Percentiles rank a stretch among this genome's conserved stretches.
Conservation (phyloP, 2,797 vertebrate species). For the Knipowitschia caucasica region DNA sequence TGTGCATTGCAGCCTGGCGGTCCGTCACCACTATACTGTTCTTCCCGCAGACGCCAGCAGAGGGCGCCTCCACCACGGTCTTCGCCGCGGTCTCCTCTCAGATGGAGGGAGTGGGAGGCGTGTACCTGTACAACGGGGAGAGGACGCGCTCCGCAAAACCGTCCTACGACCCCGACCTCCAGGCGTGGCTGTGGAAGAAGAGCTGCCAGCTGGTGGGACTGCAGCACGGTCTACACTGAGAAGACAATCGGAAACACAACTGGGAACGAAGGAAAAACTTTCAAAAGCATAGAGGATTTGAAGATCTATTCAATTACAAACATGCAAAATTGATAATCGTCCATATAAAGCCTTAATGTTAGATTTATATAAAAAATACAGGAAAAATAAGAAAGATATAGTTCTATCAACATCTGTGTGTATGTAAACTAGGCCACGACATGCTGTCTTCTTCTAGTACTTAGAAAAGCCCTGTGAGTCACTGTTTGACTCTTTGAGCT, state of each 20-base stretch:
- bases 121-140: conserved; percentile 85
- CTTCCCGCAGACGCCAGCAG: conserved; percentile 80
- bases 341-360: no score
- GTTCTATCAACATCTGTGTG: no score
- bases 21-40: not conserved
- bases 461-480: no score
- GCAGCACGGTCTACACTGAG: not conserved
- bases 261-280: no score
- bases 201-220: conserved; percentile 82
- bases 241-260: not conserved
- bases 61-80: conserved; percentile 82
- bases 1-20: not conserved
- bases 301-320: no score
- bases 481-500: no score
- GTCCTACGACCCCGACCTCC: conserved; percentile 78
- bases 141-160: conserved; percentile 69
- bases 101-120: conserved; percentile 82
- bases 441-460: no score
- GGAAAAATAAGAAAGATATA: no score
- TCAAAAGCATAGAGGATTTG: no score
- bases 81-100: conserved; percentile 75
- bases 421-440: no score
- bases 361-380: no score
- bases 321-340: no score
- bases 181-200: conserved; percentile 80